Percentiles rank a stretch among this genome's conserved stretches.
phyloP scores from a whole-genome alignment of 2,113 vertebrate species.

The Diglossa brunneiventris region DNA sequence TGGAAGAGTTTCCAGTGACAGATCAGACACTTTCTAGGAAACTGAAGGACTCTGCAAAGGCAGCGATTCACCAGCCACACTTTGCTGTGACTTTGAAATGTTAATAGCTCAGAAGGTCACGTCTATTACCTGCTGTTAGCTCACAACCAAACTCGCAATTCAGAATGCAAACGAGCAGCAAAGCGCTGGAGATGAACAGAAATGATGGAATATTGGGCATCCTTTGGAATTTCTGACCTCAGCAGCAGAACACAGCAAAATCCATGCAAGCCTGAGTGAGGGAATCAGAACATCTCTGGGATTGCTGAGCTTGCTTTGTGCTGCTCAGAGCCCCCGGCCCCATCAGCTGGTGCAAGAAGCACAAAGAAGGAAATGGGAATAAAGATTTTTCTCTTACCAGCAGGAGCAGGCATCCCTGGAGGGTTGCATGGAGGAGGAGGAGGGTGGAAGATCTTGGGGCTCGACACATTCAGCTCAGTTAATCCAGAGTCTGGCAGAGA shows the following conservation, averaged over 20 bases:
- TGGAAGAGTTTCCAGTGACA: neutral
- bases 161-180: neutral
- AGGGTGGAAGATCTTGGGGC: neutral
- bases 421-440: neutral
- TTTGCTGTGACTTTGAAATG: neutral
- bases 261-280: rapidly evolving
- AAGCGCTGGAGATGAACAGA: neutral
- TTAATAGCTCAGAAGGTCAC: neutral
- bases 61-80: neutral
- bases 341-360: rapidly evolving
- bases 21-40: neutral
- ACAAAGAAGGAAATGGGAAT: neutral
- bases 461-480: neutral
- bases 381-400: slow-evolving; percentile 43
- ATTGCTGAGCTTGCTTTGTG: rapidly evolving
- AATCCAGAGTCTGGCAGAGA: slow-evolving; percentile 47
- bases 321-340: neutral
- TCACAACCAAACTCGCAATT: neutral
- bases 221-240: neutral
- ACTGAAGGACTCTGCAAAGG: neutral
- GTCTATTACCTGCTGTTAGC: neutral
- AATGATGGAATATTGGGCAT: neutral
- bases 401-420: neutral
- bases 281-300: rapidly evolving
- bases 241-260: neutral